A percentile compares a stretch with the other conserved stretches of the same genome.
Evolutionary conservation across 2,888 invertebrate genomes (phyloP).

Genomic region (Sminthurinus aureus): DNA sequence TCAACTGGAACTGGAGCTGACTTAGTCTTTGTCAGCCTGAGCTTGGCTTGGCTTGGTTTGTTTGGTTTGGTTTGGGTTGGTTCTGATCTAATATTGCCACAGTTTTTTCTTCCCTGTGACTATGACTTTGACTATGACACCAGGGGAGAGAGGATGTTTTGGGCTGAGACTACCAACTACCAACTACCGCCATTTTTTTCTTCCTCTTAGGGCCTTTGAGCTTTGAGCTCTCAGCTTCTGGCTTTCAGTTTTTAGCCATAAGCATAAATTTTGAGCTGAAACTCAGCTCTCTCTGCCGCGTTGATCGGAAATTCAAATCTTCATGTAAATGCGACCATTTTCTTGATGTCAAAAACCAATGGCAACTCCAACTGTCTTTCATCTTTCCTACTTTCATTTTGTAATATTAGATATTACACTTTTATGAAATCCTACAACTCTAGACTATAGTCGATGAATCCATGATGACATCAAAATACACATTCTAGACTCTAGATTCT

Average conservation of each 20-base stretch:
- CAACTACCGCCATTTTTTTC: not conserved
- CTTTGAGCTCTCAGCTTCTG: too few relatives aligned
- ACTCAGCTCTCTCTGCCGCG: not conserved
- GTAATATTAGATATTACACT: too few relatives aligned
- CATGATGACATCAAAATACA: not conserved
- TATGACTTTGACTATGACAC: not conserved
- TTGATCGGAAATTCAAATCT: conserved; percentile 20
- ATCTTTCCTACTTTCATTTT: not conserved
- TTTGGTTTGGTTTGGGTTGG: not conserved
- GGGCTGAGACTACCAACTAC: too few relatives aligned
- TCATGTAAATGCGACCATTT: conserved; percentile 10
- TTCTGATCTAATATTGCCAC: too few relatives aligned
- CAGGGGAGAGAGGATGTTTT: too few relatives aligned
- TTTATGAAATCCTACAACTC: too few relatives aligned
- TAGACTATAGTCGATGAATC: not conserved
- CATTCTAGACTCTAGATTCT: not conserved
- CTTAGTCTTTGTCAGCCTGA: not conserved
- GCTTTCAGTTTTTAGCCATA: not conserved
- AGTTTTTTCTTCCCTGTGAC: not conserved
- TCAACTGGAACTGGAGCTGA: not conserved
- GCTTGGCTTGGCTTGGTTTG: not conserved
- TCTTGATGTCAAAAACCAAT: not conserved
- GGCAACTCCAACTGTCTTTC: not conserved
- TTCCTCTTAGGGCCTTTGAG: conserved; percentile 4
- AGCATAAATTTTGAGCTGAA: conserved; percentile 18